Evolutionary conservation across 2,113 vertebrate genomes (phyloP).

Genomic region (Phylloscopus whistleri): DNA sequence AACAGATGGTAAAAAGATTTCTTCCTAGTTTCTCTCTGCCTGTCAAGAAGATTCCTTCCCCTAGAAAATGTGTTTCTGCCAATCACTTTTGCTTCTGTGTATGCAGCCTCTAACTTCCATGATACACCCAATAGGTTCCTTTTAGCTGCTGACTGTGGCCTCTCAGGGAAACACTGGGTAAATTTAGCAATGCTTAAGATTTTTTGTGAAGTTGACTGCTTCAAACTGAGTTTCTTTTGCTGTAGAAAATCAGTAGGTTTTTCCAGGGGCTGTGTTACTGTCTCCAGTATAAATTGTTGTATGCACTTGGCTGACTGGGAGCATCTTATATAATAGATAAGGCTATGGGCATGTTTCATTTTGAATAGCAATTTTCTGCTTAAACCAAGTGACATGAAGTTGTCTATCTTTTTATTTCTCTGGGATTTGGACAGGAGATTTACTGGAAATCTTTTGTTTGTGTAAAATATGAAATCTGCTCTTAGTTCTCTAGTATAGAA

Average conservation of each 20-base stretch:
- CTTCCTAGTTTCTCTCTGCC: not conserved
- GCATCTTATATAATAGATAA: not conserved
- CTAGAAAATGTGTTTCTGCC: not conserved
- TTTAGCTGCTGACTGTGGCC: not conserved
- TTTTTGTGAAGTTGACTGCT: not conserved
- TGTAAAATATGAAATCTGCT: not conserved
- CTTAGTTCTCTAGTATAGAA: not conserved
- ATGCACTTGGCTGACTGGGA: not conserved
- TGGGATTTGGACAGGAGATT: not conserved
- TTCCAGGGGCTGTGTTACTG: not conserved
- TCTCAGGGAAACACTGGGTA: not conserved
- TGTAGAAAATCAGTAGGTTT: not conserved
- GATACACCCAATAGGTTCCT: not conserved
- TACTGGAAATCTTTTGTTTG: not conserved
- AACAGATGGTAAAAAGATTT: not conserved
- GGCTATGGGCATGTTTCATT: not conserved
- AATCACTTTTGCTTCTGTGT: not conserved
- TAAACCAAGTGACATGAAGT: not conserved
- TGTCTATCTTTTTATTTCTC: not conserved
- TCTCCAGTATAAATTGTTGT: not conserved
- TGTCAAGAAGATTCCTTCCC: not conserved
- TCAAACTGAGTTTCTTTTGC: not conserved
- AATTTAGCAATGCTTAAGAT: not conserved
- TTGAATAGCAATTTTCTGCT: not conserved
- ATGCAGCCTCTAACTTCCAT: not conserved